Base-by-base conservation (phyloP, 2,113 vertebrate genomes). In the Leucopsar rothschildi region DNA sequence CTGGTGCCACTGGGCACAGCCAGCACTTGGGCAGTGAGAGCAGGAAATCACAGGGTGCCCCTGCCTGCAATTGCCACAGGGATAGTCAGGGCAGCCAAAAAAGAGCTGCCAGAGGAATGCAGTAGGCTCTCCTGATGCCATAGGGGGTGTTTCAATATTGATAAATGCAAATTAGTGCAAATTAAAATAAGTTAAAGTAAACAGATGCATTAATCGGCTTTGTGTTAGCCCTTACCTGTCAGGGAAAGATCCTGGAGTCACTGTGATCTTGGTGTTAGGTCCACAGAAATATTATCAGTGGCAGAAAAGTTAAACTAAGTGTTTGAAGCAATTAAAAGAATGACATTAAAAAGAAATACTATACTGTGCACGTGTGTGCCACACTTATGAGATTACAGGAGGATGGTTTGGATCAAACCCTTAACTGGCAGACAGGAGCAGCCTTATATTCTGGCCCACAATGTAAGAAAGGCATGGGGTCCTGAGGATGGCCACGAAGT, bases 11-110 rank as follows among this genome's bases (percentile, higher is more conserved):
- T 23, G 68, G 47, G 14, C 61, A 44, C 2, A 40, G 33, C 22
- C 47, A 19, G 65, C 0, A 0, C 0, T 0, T 33, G 60, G 66
- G 14, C 40, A 81, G 20, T 0, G 0, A 59, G 7, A 35, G 23
- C 3, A 0, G 33, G 27, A 0, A 0, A 29, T 19, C 1, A 0
- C 56, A 31, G 65, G 21, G 6, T n/a, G 25, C 39, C n/a, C 19
- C 21, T 2, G 1, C 28, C 49, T 57, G 73, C 42, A 40, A 2
- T 13, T 44, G 31, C 20, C 55, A 11, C 45, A 40, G 53, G 27
- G 33, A 14, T 25, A 35, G 37, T n/a, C 31, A 53, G 59, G 20
- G 29, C 6, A 65, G 22, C 66, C 60, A 55, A 78, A 70, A 27
- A 47, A 71, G 63, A 69, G 5, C 50, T 81, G 16, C n/a, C 37